Percentiles rank a stretch among this genome's conserved stretches.
phyloP scores from a whole-genome alignment of 1,140 invertebrate species.

The Hydropsyche tenuis region DNA sequence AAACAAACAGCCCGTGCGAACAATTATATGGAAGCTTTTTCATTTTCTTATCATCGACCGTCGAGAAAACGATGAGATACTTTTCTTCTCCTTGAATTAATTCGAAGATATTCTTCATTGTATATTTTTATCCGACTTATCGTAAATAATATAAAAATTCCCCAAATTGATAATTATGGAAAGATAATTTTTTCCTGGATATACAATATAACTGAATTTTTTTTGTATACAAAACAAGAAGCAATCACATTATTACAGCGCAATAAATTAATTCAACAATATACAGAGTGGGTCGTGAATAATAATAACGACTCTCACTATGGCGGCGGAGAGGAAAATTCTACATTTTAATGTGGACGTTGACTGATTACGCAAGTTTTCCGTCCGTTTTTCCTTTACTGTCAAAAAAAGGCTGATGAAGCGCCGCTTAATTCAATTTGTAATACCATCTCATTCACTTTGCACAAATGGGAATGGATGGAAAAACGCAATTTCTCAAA shows the following conservation, averaged over 20 bases:
- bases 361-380: constrained; percentile 29
- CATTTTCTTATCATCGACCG: no score
- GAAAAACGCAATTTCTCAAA: constrained; percentile 24
- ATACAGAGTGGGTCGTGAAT: background rate
- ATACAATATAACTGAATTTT: no score
- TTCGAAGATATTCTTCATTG: no score
- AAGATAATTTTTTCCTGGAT: no score
- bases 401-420: constrained; percentile 28
- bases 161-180: no score
- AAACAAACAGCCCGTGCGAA: constrained; percentile 9
- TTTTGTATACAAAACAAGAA: no score
- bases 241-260: background rate
- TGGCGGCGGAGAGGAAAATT: background rate
- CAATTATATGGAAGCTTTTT: background rate
- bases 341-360: constrained; percentile 23
- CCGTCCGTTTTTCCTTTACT: constrained; percentile 4
- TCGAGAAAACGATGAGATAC: no score
- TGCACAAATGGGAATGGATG: constrained; percentile 13
- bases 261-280: background rate
- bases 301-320: background rate
- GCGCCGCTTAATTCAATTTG: constrained; percentile 27
- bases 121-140: no score
- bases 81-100: no score
- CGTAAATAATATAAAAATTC: no score
- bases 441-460: constrained; percentile 27